A percentile compares a stretch with the other conserved stretches of the same genome.
phyloP scores from a whole-genome alignment of 2,113 vertebrate species.

The Trematocara zebra region DNA sequence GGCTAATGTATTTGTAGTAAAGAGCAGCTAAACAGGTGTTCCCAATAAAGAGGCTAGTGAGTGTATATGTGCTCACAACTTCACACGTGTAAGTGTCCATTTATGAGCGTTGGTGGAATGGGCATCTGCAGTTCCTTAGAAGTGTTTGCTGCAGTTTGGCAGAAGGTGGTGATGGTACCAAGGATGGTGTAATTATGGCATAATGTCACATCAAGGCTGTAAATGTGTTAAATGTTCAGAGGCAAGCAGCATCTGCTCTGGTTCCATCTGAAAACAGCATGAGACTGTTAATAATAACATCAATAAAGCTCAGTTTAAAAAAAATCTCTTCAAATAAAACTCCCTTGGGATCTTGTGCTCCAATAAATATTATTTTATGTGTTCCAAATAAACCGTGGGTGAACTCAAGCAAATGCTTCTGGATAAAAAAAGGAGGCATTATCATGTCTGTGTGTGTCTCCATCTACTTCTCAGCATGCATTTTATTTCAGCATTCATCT shows the following conservation, averaged over 20 bases:
- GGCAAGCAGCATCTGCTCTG: slow-evolving; percentile 18
- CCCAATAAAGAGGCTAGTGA: neutral
- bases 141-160: neutral
- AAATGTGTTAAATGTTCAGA: slow-evolving; percentile 9
- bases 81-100: neutral
- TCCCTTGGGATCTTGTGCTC: neutral
- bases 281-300: slow-evolving; percentile 8
- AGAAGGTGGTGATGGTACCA: neutral
- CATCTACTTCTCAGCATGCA: neutral
- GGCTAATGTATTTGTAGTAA: neutral
- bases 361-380: neutral
- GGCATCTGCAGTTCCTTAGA: slow-evolving; percentile 7
- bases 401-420: neutral
- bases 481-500: neutral
- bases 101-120: neutral
- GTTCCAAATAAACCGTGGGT: neutral
- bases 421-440: neutral
- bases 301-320: neutral
- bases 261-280: neutral
- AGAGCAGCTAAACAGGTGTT: neutral
- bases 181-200: neutral
- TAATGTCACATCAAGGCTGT: slow-evolving; percentile 3
- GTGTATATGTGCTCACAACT: neutral
- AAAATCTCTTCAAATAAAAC: neutral
- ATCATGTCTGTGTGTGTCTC: neutral